Conservation (phyloP, 2,888 invertebrate species). For the Acronicta aceris region DNA sequence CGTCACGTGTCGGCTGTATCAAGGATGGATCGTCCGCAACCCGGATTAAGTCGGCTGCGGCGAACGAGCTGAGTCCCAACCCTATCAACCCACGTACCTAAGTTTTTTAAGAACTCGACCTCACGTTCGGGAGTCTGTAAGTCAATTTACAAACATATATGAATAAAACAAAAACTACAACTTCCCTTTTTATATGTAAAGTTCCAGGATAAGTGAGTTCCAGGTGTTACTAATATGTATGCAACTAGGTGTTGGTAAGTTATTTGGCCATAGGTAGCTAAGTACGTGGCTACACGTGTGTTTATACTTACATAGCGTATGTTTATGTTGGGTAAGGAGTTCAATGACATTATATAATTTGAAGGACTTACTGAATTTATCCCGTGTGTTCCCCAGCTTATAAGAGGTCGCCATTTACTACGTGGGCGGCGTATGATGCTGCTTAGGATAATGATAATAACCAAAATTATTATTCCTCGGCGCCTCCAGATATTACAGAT, state of each 20-base stretch:
- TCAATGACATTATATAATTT: too few relatives aligned
- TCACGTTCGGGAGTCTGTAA: slow-evolving; percentile 52
- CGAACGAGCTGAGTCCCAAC: slow-evolving; percentile 35
- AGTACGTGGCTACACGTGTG: slow-evolving; percentile 4
- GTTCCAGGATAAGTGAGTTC: slow-evolving; percentile 32
- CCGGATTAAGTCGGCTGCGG: slow-evolving; percentile 51
- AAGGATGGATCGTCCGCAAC: slow-evolving; percentile 47
- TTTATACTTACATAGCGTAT: background rate
- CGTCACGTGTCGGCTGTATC: slow-evolving; percentile 42
- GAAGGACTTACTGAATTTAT: slow-evolving; percentile 35
- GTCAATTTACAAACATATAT: slow-evolving; percentile 51
- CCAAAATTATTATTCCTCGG: slow-evolving; percentile 21
- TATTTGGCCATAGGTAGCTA: slow-evolving; percentile 21
- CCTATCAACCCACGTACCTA: slow-evolving; percentile 48
- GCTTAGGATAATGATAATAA: slow-evolving; percentile 38
- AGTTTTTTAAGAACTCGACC: slow-evolving; percentile 55
- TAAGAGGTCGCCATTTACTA: slow-evolving; percentile 5
- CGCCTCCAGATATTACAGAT: slow-evolving; percentile 10
- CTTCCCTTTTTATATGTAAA: slow-evolving; percentile 46
- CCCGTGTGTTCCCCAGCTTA: slow-evolving; percentile 27
- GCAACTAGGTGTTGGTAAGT: slow-evolving; percentile 30
- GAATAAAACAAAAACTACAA: slow-evolving; percentile 51
- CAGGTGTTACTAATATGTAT: slow-evolving; percentile 44
- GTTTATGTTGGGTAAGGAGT: slow-evolving; percentile 28
- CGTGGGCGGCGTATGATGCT: slow-evolving; percentile 21